These are phyloP conservation scores for Drepana falcataria DNA, from an alignment of 2,888 invertebrate genomes.

Conservation along the genomic window DNA sequence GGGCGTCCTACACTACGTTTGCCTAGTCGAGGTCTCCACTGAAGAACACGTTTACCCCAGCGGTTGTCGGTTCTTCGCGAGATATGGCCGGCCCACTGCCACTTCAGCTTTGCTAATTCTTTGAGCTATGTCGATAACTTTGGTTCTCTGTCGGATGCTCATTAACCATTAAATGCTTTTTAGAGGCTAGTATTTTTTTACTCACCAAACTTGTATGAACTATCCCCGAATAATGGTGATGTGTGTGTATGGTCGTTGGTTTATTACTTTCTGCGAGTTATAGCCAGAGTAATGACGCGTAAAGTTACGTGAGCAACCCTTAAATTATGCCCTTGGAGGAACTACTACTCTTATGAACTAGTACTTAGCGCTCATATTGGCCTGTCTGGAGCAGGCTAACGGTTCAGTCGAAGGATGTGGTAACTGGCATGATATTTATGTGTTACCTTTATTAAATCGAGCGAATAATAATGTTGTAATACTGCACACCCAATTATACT, in stretches of 20 bases:
- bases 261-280: slow-evolving; percentile 49
- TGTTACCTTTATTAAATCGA: slow-evolving; percentile 21
- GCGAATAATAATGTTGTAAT: slow-evolving; percentile 11
- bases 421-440: slow-evolving; percentile 14
- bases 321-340: slow-evolving; percentile 21
- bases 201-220: too few relatives aligned
- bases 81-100: too few relatives aligned
- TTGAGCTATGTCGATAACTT: too few relatives aligned
- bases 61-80: too few relatives aligned
- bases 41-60: too few relatives aligned
- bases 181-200: too few relatives aligned
- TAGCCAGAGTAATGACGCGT: slow-evolving; percentile 43
- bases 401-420: slow-evolving; percentile 8
- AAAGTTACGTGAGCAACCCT: slow-evolving; percentile 31
- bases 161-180: too few relatives aligned
- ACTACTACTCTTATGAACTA: slow-evolving; percentile 21
- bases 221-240: not conserved
- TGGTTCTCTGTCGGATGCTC: too few relatives aligned
- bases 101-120: too few relatives aligned
- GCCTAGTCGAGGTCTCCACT: too few relatives aligned
- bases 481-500: not conserved
- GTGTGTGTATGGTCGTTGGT: slow-evolving; percentile 30
- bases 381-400: slow-evolving; percentile 1
- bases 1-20: too few relatives aligned
- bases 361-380: slow-evolving; percentile 17